These are phyloP conservation scores for Nebria ingens DNA, from an alignment of 1,140 invertebrate genomes.

Conservation along the genomic window DNA sequence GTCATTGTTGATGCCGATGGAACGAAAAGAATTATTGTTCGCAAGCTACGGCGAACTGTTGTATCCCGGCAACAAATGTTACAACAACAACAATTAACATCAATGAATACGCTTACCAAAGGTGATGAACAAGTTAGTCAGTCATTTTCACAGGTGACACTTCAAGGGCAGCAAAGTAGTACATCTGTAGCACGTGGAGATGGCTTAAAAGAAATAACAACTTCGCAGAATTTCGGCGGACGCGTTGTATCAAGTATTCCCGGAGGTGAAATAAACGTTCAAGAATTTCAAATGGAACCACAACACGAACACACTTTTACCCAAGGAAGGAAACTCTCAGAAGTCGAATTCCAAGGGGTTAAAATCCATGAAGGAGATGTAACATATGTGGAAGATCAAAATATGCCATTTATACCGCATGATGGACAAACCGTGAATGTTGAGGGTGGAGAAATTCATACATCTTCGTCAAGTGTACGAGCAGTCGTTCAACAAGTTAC, in stretches of 20 bases:
- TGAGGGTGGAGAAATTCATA: constrained; percentile 35
- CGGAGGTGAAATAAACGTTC: constrained; percentile 46
- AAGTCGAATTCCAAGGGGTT: constrained; percentile 41
- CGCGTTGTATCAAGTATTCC: constrained; percentile 48
- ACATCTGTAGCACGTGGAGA: constrained; percentile 49
- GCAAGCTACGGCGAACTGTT: constrained; percentile 49
- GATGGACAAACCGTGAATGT: constrained; percentile 18
- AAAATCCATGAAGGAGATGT: constrained; percentile 43
- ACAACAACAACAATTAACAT: constrained; percentile 29
- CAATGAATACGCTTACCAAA: constrained; percentile 29
- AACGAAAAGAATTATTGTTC: constrained; percentile 67
- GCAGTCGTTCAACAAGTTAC: constrained; percentile 71
- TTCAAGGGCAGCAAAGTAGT: constrained; percentile 51
- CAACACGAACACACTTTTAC: constrained; percentile 41
- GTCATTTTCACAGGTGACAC: constrained; percentile 52
- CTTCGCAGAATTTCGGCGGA: constrained; percentile 50
- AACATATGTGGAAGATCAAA: constrained; percentile 24
- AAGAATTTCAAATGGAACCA: constrained; percentile 52
- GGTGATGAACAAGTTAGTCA: constrained; percentile 41
- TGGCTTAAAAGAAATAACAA: constrained; percentile 47
- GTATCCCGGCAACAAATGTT: constrained; percentile 37
- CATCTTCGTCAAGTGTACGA: constrained; percentile 50
- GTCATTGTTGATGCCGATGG: constrained; percentile 69
- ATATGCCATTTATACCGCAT: constrained; percentile 32
- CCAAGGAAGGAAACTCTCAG: constrained; percentile 40